Evolutionary conservation across 2,797 vertebrate genomes (phyloP), one percentile per base, ranked within the genome.

Genomic region (Merluccius polli): DNA sequence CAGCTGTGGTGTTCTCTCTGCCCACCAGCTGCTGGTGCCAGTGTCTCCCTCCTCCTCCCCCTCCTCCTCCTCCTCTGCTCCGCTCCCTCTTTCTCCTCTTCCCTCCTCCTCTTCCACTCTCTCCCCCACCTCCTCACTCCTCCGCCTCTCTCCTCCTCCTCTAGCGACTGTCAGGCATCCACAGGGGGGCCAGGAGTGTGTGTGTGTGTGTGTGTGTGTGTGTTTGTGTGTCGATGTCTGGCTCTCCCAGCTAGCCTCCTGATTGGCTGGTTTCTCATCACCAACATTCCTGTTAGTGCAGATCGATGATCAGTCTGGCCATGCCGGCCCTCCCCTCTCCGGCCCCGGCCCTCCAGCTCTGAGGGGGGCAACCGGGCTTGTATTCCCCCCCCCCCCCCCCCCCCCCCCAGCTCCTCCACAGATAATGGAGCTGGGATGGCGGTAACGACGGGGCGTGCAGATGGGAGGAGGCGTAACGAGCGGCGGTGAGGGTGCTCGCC

Each of bases 181-280:
- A 88, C 86, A 88, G 84, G 85, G 86, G 91, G 82, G 4, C 41
- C 87, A 83, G 82, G 85, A 87, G 87, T 90, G 88, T 83, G 32
- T 30, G 15, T 10, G 69, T 70, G 30, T 31, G 0, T 9, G 31
- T 1, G 87, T 90, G 88, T 83, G 33, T 31, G 15, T 83, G 33
- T 31, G 15, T 11, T 32, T 71, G 31, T 32, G 8, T 11, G 32
- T 83, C 85, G 87, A 87, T 89, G 88, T 83, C 90, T 82, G 83
- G 75, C 84, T 90, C 88, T 90, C 91, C 92, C 88, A 90, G 85
- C 85, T 86, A 79, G 87, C 84, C 86, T 83, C 59, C 81, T 93
- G 91, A 93, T 93, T 93, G 92, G 90, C 87, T 88, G 84, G 84
- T 88, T 90, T 89, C 90, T 91, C 89, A 90, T 84, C 88, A 88